phyloP scores from a whole-genome alignment of 23 tunicate species.

The Diplosoma virens region DNA sequence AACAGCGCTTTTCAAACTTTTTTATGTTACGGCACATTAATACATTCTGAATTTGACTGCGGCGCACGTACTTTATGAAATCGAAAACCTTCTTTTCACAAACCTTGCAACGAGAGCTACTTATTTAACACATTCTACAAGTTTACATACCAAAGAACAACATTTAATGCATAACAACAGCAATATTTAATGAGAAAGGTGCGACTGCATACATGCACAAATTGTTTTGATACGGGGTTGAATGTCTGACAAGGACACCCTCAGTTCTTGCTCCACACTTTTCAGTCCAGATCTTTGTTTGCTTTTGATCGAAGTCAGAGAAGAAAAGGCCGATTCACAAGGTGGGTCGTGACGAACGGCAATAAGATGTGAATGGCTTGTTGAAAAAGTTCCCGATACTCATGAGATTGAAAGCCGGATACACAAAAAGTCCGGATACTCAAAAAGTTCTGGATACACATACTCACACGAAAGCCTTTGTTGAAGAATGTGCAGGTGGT shows the following conservation, averaged over 20 bases:
- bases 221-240: constrained; percentile 22
- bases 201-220: constrained; percentile 8
- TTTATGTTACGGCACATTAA: too few species aligned
- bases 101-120: too few species aligned
- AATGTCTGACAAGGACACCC: constrained; percentile 21
- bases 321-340: constrained; percentile 24
- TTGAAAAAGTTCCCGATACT: constrained; percentile 5
- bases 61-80: too few species aligned
- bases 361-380: constrained; percentile 12
- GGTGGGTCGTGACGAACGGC: constrained; percentile 24
- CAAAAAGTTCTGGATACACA: constrained; percentile 3
- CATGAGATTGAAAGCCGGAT: background rate
- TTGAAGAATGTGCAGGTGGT: background rate
- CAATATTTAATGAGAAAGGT: constrained; percentile 24
- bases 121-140: too few species aligned
- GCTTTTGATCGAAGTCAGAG: constrained; percentile 12
- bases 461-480: background rate
- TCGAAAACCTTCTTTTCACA: too few species aligned
- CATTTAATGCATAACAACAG: too few species aligned
- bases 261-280: constrained; percentile 14
- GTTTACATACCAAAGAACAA: too few species aligned
- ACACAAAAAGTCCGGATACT: background rate
- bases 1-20: too few species aligned
- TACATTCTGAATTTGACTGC: too few species aligned
- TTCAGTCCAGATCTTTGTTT: constrained; percentile 20